Conservation (phyloP, 2,888 invertebrate genomes). For the Heliothis peltigera region DNA sequence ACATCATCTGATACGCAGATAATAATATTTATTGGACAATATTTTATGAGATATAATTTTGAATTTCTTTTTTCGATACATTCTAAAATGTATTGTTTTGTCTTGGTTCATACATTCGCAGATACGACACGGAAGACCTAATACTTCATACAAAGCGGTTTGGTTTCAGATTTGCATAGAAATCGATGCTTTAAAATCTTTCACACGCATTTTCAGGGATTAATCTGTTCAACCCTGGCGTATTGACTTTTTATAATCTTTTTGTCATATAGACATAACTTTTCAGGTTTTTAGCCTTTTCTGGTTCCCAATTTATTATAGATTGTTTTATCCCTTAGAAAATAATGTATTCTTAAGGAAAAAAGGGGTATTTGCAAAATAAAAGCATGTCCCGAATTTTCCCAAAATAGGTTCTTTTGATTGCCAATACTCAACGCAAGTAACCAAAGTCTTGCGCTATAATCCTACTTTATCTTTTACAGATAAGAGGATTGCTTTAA, state of each 20-base stretch:
- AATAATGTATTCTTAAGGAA: too few relatives aligned
- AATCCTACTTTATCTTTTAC: slow-evolving; percentile 38
- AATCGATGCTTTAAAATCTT: background rate
- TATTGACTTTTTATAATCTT: too few relatives aligned
- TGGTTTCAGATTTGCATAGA: background rate
- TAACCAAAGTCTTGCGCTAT: background rate
- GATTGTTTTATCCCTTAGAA: too few relatives aligned
- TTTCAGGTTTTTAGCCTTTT: too few relatives aligned
- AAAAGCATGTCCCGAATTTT: too few relatives aligned
- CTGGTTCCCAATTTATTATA: too few relatives aligned
- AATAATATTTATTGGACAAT: background rate
- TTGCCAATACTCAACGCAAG: background rate
- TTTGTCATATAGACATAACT: too few relatives aligned
- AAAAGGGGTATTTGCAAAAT: too few relatives aligned
- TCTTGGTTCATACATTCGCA: background rate
- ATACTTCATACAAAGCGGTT: background rate
- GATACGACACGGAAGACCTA: background rate
- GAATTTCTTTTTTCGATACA: too few relatives aligned
- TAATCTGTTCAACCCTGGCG: background rate
- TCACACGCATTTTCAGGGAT: background rate
- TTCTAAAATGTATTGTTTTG: too few relatives aligned
- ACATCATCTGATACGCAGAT: background rate
- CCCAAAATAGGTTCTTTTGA: too few relatives aligned
- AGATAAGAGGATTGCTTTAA: slow-evolving; percentile 33
- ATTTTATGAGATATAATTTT: too few relatives aligned